Base-by-base conservation (phyloP, 2,797 vertebrate species). In the Pterois miles region DNA sequence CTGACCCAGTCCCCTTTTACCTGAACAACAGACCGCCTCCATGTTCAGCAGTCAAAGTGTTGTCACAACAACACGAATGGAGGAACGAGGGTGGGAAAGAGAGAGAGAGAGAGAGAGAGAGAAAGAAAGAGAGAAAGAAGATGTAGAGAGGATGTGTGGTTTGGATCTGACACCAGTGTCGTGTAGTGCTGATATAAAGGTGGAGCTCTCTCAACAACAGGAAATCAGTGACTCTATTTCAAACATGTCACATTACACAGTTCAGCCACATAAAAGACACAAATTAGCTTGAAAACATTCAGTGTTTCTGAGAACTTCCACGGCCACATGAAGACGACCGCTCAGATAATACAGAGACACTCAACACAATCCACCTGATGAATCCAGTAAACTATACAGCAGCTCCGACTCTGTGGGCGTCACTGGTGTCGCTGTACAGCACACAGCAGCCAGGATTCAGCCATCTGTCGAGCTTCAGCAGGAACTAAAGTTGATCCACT, bases 171-270 rank as follows among this genome's bases (percentile, higher is more conserved):
- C 67, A 64, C 71, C 43, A 60, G 2, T 11, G 1, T 46, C 40
- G 18, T 43, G 18, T 18, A 71, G 78, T 71, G 48, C 64, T 53
- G 50, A 65, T 62, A 20, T 34, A 65, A 63, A 71, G 64, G 70
- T 76, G 64, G 60, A 53, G 78, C 31, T 76, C 75, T 68, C 65
- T 80, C 53, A 31, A 73, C 27, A 73, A 85, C 84, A 87, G 86
- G 82, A 90, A 83, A 65, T 22, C 14, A 10, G 16, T n/a, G 2
- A 65, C 14, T 43, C 18, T 18, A 18, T 43, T 43, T 18, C 40
- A 52, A 48, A 40, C 10, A 48, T 31, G 52, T 27, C 23, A 59
- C 5, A 33, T 22, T 23, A 34, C 5, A 6, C 2, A 6, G 29
- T 33, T 65, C 13, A 65, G 23, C 46, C 38, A 52, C n/a, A 33